Evolutionary conservation across 2,888 invertebrate species (phyloP), one percentile per base, ranked within the genome.

Genomic region (Dynastes grantii): DNA sequence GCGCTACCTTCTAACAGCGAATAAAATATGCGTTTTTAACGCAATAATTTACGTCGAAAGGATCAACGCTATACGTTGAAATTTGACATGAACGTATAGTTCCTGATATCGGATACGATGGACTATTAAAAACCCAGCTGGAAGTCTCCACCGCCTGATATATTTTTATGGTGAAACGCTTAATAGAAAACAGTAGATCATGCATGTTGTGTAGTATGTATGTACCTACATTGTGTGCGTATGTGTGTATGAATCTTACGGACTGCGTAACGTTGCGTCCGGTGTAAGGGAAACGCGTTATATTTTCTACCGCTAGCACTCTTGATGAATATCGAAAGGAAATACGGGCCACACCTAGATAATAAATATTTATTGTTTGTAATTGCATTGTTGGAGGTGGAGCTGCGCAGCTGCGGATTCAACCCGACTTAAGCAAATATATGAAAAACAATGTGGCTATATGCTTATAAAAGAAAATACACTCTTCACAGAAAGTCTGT

Each of bases 171-270:
- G 40, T 45, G 45, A 45, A 45, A 45, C 40, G 65, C 55, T 16
- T 67, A 67, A 67, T 67, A 67, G 65, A 40, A 67, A 67, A 67
- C 65, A 22, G 65, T 67, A 67, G 65, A 67, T 67, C 65, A 67
- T 67, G 37, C 11, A 45, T 11, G 45, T 45, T 45, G 45, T 2
- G 45, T 37, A 37, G 4, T 37, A 37, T 6, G 22, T 2, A 37
- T 5, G 32, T 37, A 37, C 32, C 32, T 37, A 37, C 5, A 37
- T 37, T 1, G 32, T 37, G 32, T 5, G 61, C 61, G 61, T 61
- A 61, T 11, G 45, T 45, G 8, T 2, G 45, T 45, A 45, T 11
- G 45, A 45, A 45, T 11, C 45, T 45, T 45, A 2, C 45, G 45
- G 9, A 8, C 11, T 8, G 45, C 11, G 45, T 45, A 45, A 45